These are phyloP conservation scores for Propithecus perrieri DNA, from an alignment of 2,797 vertebrate genomes.

Conservation along the genomic window DNA sequence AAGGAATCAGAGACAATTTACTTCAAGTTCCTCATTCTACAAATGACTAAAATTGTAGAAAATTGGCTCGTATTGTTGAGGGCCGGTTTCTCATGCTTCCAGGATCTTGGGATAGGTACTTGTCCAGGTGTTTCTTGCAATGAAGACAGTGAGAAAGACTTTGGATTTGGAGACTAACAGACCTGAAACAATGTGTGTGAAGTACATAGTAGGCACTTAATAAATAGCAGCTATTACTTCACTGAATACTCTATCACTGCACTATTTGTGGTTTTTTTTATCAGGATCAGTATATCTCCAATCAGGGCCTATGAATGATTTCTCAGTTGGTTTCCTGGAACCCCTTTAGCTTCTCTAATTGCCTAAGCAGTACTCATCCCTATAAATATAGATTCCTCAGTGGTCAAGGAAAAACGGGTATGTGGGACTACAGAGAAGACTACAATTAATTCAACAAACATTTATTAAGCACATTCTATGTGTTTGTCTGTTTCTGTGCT, in stretches of 20 bases:
- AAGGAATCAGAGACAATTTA: background rate
- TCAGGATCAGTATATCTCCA: background rate
- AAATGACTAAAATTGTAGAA: background rate
- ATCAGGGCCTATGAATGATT: background rate
- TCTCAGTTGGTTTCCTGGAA: background rate
- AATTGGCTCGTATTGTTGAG: background rate
- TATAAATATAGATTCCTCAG: background rate
- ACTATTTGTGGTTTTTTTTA: background rate
- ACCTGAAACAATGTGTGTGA: background rate
- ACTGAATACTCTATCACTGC: background rate
- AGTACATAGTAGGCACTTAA: background rate
- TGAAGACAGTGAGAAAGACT: background rate
- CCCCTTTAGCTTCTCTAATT: background rate
- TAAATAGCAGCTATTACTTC: background rate
- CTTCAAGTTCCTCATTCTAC: background rate
- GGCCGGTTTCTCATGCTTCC: background rate
- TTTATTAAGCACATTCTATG: background rate
- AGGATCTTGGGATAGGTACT: background rate
- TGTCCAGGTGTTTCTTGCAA: background rate
- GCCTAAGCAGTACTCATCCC: background rate
- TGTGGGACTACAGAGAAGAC: background rate
- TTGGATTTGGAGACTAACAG: background rate
- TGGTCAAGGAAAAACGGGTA: background rate
- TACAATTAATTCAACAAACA: slow-evolving; percentile 5
- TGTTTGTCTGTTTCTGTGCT: background rate